Evolutionary conservation across 2,888 invertebrate genomes (phyloP), one percentile per base, ranked within the genome.

Genomic region (Brachylomia viminalis): DNA sequence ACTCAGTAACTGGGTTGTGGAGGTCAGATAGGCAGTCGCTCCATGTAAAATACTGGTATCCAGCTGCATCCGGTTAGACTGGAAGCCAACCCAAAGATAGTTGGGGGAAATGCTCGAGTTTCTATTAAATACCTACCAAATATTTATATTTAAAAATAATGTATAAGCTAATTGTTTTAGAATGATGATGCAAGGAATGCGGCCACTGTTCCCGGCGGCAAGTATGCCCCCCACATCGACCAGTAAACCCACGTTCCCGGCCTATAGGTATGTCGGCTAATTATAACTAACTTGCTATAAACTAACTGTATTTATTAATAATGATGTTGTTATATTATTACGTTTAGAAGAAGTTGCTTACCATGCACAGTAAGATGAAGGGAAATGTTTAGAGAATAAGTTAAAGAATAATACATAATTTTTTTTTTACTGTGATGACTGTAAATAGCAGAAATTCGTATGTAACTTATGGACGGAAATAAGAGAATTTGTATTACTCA

Each of bases 131-230:
- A 8, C 38, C 2, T 65, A 27, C 15, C 23, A 65, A 68, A 70
- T 47, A 56, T 62, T 33, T 23, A 0, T 27, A 61, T 73, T 64
- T 38, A 78, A 72, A 73, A 65, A 61, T 58, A 72, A 47, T 33
- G 1, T 49, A 4, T n/a, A 68, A 59, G 67, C n/a, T 27, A 64
- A 66, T 66, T 72, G 75, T 82, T 84, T 62, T 92, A 97, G 96
- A 83, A 96, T 97, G 96, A 96, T 97, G 96, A 95, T 96, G 95
- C 95, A 92, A 2, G 95, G 96, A 27, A 95, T 96, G 95, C 97
- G 98, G 92, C 99, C 98, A 4, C 94, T 99, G 75, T 99, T 99
- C 94, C 99, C 98, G 1, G 98, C 98, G 78, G 98, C 98, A 0
- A 98, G 98, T 75, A 97, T 97, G 65, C 97, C 98, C 94, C 87